phyloP scores from a whole-genome alignment of 2,113 vertebrate species.

The Acanthisitta chloris region DNA sequence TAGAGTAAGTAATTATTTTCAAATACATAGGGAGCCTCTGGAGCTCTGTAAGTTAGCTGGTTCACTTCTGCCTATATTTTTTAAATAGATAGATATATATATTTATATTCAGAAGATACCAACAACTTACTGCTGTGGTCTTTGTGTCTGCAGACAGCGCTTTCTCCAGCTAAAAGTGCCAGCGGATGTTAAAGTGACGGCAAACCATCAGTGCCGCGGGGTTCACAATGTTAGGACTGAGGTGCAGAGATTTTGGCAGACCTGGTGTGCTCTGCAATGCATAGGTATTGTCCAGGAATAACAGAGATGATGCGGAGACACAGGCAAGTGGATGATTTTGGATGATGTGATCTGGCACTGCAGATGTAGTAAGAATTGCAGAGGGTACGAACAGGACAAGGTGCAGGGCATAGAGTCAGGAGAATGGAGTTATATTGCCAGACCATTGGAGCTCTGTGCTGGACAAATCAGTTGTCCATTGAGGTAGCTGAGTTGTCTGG shows the following conservation, averaged over 20 bases:
- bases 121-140: not conserved
- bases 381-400: accelerated
- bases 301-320: accelerated
- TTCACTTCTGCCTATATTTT: not conserved
- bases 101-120: not conserved
- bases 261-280: accelerated
- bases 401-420: accelerated
- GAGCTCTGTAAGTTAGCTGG: not conserved
- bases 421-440: not conserved
- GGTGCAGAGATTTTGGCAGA: not conserved
- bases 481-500: not conserved
- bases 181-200: not conserved
- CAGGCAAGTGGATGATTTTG: not conserved
- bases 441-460: accelerated
- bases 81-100: not conserved
- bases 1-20: not conserved
- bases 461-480: not conserved
- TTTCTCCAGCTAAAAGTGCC: not conserved
- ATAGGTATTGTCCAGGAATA: not conserved
- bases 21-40: not conserved
- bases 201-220: accelerated
- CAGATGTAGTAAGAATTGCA: not conserved
- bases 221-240: not conserved
- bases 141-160: not conserved
- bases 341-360: accelerated